Evolutionary conservation across 2,888 invertebrate species (phyloP).

Genomic region (Andrena bicolor): DNA sequence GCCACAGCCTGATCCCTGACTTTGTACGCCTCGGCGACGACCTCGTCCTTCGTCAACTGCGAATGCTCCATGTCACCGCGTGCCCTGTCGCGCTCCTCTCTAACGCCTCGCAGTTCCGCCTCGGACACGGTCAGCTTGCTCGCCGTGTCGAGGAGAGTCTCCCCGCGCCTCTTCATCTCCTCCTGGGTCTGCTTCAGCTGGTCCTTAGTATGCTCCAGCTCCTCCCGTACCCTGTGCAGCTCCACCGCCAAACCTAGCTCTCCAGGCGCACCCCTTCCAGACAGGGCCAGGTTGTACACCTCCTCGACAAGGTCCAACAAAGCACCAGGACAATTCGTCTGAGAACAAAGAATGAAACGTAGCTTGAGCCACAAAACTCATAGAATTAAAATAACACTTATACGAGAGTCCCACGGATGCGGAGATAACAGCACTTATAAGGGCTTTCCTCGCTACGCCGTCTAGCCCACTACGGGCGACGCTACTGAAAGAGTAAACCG

Average conservation of each 20-base stretch:
- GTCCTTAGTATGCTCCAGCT: conserved; percentile 91
- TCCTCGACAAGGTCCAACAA: conserved; percentile 91
- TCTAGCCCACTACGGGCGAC: not conserved
- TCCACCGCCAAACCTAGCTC: conserved; percentile 89
- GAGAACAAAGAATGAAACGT: conserved; percentile 17
- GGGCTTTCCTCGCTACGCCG: too few relatives aligned
- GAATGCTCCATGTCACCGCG: conserved; percentile 91
- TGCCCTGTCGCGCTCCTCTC: conserved; percentile 94
- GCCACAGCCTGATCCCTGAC: conserved; percentile 94
- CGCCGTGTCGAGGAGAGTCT: conserved; percentile 92
- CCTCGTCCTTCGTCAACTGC: conserved; percentile 92
- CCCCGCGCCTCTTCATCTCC: conserved; percentile 92
- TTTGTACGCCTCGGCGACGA: conserved; percentile 92
- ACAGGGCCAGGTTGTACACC: conserved; percentile 87
- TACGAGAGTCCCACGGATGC: too few relatives aligned
- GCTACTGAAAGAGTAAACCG: not conserved
- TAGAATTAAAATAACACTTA: too few relatives aligned
- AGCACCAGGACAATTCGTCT: conserved; percentile 86
- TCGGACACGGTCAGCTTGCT: conserved; percentile 93
- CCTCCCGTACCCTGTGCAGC: conserved; percentile 90
- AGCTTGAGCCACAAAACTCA: not conserved
- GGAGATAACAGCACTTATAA: too few relatives aligned
- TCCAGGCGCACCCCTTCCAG: conserved; percentile 80
- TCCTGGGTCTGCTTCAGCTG: conserved; percentile 92
- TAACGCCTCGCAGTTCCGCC: conserved; percentile 92